These are phyloP conservation scores for Sorex maritimensis DNA, from an alignment of 2,797 vertebrate species.

Conservation along the genomic window DNA sequence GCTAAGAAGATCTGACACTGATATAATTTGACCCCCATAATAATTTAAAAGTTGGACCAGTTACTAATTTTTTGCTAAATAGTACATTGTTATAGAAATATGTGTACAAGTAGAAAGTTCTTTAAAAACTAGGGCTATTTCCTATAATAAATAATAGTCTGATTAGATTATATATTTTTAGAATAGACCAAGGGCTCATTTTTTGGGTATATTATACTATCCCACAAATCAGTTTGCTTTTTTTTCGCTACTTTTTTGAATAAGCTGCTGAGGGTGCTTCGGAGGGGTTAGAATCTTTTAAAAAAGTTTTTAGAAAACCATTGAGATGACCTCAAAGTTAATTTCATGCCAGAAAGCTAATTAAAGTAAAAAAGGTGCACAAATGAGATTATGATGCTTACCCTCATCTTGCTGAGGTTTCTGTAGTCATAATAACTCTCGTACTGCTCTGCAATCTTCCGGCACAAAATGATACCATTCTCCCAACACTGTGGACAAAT, in stretches of 20 bases:
- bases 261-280: constrained; percentile 31
- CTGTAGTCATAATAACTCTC: constrained; percentile 99
- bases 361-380: constrained; percentile 12
- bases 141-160: background rate
- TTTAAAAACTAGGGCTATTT: constrained; percentile 50
- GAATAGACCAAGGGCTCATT: background rate
- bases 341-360: constrained; percentile 45
- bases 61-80: background rate
- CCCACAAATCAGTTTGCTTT: background rate
- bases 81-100: background rate
- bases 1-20: background rate
- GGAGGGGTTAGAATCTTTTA: constrained; percentile 17
- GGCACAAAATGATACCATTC: constrained; percentile 98
- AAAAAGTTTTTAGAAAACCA: constrained; percentile 12
- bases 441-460: constrained; percentile 98
- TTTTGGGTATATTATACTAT: background rate
- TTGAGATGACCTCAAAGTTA: no score
- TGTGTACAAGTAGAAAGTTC: background rate
- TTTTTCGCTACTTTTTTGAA: constrained; percentile 1
- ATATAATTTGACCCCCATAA: background rate
- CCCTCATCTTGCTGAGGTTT: constrained; percentile 99
- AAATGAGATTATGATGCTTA: constrained; percentile 87
- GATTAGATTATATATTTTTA: background rate
- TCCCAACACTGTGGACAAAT: constrained; percentile 96
- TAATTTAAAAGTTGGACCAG: background rate